A percentile compares a stretch with the other conserved stretches of the same genome.
phyloP scores from a whole-genome alignment of 2,113 vertebrate species.

The Aegypius monachus region DNA sequence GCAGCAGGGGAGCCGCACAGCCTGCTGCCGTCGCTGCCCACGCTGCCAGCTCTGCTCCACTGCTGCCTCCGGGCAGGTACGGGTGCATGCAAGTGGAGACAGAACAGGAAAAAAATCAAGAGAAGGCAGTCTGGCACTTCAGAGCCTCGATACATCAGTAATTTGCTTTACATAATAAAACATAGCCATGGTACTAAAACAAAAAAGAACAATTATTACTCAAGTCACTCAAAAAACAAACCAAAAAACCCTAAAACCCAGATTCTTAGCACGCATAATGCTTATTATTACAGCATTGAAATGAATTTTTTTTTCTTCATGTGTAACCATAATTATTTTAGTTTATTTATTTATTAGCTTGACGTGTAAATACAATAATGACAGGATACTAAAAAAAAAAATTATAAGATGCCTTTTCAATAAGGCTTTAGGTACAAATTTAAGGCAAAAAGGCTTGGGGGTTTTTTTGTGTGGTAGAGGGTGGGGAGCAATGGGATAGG shows the following conservation, averaged over 20 bases:
- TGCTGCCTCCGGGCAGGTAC: fast-evolving
- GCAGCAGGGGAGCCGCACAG: not conserved
- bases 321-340: not conserved
- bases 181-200: not conserved
- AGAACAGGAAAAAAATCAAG: not conserved
- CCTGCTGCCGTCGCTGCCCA: not conserved
- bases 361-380: not conserved
- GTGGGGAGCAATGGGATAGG: not conserved
- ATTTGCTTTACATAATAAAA: not conserved
- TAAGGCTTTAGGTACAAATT: not conserved
- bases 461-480: not conserved
- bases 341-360: not conserved
- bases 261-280: not conserved
- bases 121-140: not conserved
- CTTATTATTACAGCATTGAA: not conserved
- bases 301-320: not conserved
- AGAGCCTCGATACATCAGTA: not conserved
- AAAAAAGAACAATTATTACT: not conserved
- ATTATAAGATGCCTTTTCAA: fast-evolving
- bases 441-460: not conserved
- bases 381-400: not conserved
- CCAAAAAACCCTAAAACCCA: not conserved
- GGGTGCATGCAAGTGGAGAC: fast-evolving
- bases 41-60: not conserved
- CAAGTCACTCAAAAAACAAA: not conserved